A percentile compares a stretch with the other conserved stretches of the same genome.
Conservation (phyloP, 53 echinoderm and acorn worm species). For the Echinarachnius parma region DNA sequence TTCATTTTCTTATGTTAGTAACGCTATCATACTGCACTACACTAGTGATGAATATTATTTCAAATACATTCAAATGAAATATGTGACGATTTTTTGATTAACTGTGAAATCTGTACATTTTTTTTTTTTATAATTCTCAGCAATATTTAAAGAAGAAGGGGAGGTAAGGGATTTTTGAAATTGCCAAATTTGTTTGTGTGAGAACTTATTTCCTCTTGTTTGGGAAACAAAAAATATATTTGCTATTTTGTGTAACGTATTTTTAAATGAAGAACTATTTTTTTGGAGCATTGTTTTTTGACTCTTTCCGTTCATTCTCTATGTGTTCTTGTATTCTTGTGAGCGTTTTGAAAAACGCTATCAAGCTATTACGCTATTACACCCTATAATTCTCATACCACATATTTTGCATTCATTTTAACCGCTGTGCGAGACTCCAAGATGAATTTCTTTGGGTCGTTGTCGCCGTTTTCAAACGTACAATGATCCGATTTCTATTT, state of each 20-base stretch:
- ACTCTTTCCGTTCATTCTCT: background rate
- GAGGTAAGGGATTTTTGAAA: conserved; percentile 23
- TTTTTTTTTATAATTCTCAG: conserved; percentile 44
- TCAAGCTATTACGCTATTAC: no score
- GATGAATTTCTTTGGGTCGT: no score
- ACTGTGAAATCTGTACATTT: conserved; percentile 44
- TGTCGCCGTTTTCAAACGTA: no score
- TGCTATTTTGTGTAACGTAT: conserved; percentile 14
- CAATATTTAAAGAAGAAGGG: conserved; percentile 42
- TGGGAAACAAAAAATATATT: conserved; percentile 14
- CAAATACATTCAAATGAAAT: conserved; percentile 10
- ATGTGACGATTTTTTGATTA: conserved; percentile 18
- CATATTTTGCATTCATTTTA: no score
- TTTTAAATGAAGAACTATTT: conserved; percentile 35
- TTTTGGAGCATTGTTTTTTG: conserved; percentile 18
- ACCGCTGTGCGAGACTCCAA: no score
- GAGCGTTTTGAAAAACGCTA: no score
- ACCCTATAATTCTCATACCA: no score
- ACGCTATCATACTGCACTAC: no score
- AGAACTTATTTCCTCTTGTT: conserved; percentile 27
- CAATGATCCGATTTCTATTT: no score
- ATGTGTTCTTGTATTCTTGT: no score
- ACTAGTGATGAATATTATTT: no score
- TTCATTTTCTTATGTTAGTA: no score
- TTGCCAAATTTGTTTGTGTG: conserved; percentile 54